phyloP scores from a whole-genome alignment of 1,140 invertebrate species.

The Oryzaephilus surinamensis region DNA sequence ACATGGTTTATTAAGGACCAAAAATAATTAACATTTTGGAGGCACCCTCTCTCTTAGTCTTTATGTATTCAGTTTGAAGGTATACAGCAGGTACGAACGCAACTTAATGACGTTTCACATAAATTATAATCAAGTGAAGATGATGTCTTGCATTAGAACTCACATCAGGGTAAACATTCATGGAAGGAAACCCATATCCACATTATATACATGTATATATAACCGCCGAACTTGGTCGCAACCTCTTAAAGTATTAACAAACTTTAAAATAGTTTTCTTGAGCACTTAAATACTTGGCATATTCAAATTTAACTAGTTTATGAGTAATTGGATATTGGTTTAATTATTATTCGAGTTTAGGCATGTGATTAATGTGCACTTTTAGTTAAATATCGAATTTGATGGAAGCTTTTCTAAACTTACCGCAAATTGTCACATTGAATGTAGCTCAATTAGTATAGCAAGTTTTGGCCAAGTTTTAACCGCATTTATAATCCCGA shows the following conservation, averaged over 20 bases:
- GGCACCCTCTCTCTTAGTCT: conserved; percentile 7
- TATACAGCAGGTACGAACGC: conserved; percentile 12
- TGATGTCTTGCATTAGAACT: conserved; percentile 13
- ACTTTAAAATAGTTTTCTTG: too few relatives aligned
- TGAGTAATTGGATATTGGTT: conserved; percentile 9
- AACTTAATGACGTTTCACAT: conserved; percentile 13
- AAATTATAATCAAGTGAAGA: conserved; percentile 15
- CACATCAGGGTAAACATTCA: too few relatives aligned
- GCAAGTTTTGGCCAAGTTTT: too few relatives aligned
- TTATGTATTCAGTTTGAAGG: conserved; percentile 15
- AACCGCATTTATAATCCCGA: too few relatives aligned
- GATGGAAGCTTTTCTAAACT: too few relatives aligned
- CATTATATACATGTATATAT: conserved; percentile 1
- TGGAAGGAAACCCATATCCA: conserved; percentile 3
- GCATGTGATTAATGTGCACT: too few relatives aligned
- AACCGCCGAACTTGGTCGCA: conserved; percentile 1
- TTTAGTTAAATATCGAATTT: too few relatives aligned
- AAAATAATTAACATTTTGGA: conserved; percentile 13
- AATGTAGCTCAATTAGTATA: too few relatives aligned
- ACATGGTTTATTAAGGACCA: conserved; percentile 4
- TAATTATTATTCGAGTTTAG: too few relatives aligned
- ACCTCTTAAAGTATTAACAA: conserved; percentile 10
- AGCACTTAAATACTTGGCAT: too few relatives aligned
- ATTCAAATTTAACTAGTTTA: conserved; percentile 10
- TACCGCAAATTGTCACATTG: too few relatives aligned